phyloP scores from a whole-genome alignment of 2,888 invertebrate species.

The Branchellion lobata region DNA sequence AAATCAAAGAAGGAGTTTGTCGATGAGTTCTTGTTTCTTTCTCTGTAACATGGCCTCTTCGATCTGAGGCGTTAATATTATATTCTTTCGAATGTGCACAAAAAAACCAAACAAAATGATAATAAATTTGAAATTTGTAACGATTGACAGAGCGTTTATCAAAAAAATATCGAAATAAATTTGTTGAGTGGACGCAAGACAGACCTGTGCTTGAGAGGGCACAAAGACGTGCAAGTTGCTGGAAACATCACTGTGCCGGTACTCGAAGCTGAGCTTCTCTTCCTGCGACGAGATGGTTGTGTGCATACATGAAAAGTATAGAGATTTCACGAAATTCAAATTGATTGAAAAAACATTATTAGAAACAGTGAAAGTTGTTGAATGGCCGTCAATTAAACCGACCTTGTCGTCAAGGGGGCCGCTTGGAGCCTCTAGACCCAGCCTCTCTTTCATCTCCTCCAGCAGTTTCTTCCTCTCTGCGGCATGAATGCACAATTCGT shows the following conservation, averaged over 20 bases:
- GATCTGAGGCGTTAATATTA: too few species aligned
- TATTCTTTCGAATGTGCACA: too few species aligned
- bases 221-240: background rate
- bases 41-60: background rate
- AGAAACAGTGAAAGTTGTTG: too few species aligned
- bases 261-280: background rate
- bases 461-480: background rate
- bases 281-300: background rate
- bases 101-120: too few species aligned
- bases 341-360: too few species aligned
- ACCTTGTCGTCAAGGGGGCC: background rate
- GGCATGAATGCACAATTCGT: background rate
- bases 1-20: background rate
- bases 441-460: slow-evolving; percentile 13
- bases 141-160: background rate
- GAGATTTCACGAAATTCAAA: too few species aligned
- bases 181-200: background rate
- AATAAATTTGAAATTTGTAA: background rate
- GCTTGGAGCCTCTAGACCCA: background rate
- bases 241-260: background rate
- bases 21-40: background rate
- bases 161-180: background rate
- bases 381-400: too few species aligned
- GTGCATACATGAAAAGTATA: background rate
- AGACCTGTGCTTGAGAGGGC: background rate